Conservation (phyloP, 2,113 vertebrate species). For the Heliornis fulica region DNA sequence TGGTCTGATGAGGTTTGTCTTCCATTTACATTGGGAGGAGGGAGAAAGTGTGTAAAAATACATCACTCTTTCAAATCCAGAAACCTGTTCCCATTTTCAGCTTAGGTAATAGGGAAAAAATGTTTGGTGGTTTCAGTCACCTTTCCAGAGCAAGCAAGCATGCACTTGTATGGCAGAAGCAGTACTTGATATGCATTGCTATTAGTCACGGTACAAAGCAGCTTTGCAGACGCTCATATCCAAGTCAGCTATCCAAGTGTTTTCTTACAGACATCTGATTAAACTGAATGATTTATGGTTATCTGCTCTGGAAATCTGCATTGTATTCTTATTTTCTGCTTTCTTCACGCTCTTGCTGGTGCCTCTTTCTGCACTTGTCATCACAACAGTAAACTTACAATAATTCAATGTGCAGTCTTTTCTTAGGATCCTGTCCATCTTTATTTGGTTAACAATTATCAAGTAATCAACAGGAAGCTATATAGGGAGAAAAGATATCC, state of each 20-base stretch:
- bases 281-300: not conserved
- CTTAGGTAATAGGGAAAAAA: not conserved
- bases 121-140: not conserved
- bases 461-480: not conserved
- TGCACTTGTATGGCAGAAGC: not conserved
- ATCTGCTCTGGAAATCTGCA: not conserved
- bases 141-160: not conserved
- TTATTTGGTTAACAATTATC: not conserved
- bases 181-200: not conserved
- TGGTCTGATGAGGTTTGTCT: not conserved
- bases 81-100: not conserved
- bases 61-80: not conserved
- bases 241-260: not conserved
- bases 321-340: not conserved
- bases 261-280: not conserved
- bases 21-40: not conserved
- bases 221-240: not conserved
- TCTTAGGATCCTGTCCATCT: not conserved
- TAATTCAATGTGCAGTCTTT: not conserved
- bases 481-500: not conserved
- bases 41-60: not conserved
- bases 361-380: not conserved
- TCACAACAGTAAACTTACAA: not conserved
- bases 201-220: not conserved
- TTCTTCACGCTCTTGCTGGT: not conserved